These are phyloP conservation scores for Passer domesticus DNA, from an alignment of 2,113 vertebrate genomes.

Conservation along the genomic window DNA sequence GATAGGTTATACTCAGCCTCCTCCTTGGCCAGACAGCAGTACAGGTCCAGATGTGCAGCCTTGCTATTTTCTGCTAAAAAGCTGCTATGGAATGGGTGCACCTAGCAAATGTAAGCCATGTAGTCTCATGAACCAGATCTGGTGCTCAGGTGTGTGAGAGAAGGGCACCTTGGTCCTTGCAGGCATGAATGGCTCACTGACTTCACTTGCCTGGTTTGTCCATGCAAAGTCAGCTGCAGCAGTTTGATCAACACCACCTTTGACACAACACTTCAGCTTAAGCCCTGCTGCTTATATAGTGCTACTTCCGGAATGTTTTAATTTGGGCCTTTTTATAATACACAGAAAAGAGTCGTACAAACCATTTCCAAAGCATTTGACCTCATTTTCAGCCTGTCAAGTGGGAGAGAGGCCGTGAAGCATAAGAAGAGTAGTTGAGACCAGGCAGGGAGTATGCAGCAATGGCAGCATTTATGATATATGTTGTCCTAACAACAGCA, in stretches of 20 bases:
- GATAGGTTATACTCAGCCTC: neutral
- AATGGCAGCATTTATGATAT: neutral
- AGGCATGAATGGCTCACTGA: neutral
- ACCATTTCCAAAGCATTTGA: slow-evolving; percentile 18
- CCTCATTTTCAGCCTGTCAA: slow-evolving; percentile 42
- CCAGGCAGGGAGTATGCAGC: neutral
- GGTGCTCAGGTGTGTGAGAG: neutral
- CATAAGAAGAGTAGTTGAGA: slow-evolving; percentile 23
- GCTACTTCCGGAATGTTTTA: slow-evolving; percentile 4
- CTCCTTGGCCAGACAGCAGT: neutral
- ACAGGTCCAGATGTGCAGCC: accelerated
- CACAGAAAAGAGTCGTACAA: neutral
- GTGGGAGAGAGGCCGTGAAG: slow-evolving; percentile 17
- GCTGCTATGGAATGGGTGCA: neutral
- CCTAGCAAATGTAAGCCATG: neutral
- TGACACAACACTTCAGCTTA: neutral
- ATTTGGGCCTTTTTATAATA: neutral
- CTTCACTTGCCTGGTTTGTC: neutral
- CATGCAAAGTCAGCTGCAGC: neutral
- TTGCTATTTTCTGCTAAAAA: neutral
- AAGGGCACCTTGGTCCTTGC: neutral
- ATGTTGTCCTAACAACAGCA: slow-evolving; percentile 40
- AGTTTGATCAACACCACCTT: neutral
- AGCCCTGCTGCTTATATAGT: neutral
- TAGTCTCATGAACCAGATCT: neutral